Conservation (phyloP, 2,888 invertebrate species). For the Drosophila ezoana region DNA sequence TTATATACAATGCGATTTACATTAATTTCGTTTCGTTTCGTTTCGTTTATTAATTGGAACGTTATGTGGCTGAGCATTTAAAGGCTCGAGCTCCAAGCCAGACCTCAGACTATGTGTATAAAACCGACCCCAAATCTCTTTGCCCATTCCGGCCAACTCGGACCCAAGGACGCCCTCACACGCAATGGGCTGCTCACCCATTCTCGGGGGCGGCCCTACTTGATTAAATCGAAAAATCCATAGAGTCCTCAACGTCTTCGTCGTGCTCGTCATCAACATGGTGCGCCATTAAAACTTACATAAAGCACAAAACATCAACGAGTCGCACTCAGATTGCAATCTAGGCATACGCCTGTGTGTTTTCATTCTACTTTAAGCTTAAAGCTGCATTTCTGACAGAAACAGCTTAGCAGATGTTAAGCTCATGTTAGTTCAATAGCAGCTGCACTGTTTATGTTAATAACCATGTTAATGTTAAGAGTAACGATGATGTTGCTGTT, state of each 20-base stretch:
- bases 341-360: constrained; percentile 36
- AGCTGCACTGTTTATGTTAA: too few relatives aligned
- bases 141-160: neutral
- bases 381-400: neutral
- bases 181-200: constrained; percentile 38
- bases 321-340: constrained; percentile 58
- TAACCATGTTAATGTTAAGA: too few relatives aligned
- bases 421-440: too few relatives aligned
- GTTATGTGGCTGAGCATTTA: constrained; percentile 63
- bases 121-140: constrained; percentile 14
- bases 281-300: constrained; percentile 61
- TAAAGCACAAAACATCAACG: constrained; percentile 58
- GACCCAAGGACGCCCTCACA: constrained; percentile 46
- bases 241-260: constrained; percentile 16
- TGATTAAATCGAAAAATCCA: constrained; percentile 65
- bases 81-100: constrained; percentile 7
- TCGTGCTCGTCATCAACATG: constrained; percentile 34
- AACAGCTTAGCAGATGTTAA: neutral
- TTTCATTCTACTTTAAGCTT: neutral
- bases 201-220: constrained; percentile 7
- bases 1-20: constrained; percentile 72
- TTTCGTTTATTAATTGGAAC: constrained; percentile 71
- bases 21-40: constrained; percentile 68
- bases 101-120: constrained; percentile 1
- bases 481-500: too few relatives aligned